Conservation (phyloP, 2,113 vertebrate genomes). For the Apistogramma diplotaenia region DNA sequence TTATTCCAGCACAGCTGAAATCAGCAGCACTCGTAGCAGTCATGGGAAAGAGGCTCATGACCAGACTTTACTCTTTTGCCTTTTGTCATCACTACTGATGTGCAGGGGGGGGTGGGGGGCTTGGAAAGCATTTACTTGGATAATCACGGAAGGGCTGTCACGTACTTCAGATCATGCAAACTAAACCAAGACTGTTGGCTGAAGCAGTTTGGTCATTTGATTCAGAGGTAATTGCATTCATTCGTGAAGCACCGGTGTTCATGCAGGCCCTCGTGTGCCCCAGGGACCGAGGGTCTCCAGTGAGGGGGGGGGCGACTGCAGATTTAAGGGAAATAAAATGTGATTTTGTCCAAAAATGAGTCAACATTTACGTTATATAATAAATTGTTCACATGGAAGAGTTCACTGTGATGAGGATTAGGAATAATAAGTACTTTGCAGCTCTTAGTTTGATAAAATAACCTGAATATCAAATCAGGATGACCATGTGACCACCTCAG, state of each 20-base stretch:
- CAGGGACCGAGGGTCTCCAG: neutral
- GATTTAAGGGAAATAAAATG: too few species aligned
- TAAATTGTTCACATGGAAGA: too few species aligned
- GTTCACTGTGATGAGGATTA: too few species aligned
- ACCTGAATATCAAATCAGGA: too few species aligned
- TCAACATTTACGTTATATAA: too few species aligned
- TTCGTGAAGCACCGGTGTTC: conserved; percentile 34
- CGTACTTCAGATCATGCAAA: conserved; percentile 41
- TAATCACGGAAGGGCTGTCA: conserved; percentile 41
- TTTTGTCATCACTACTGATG: conserved; percentile 50
- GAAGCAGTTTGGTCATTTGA: conserved; percentile 36
- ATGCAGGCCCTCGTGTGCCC: conserved; percentile 7
- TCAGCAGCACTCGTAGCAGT: conserved; percentile 51
- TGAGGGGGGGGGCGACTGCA: too few species aligned
- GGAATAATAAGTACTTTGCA: too few species aligned
- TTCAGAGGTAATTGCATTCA: conserved; percentile 38
- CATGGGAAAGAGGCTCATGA: conserved; percentile 68
- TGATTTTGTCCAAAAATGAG: too few species aligned
- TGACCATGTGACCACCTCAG: too few species aligned
- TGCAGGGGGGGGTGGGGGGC: neutral
- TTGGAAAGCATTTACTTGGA: conserved; percentile 37
- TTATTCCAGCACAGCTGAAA: conserved; percentile 63
- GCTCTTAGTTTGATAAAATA: too few species aligned
- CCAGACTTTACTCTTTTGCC: conserved; percentile 49
- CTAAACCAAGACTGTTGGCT: conserved; percentile 14